Conservation (phyloP, 2,113 vertebrate species). For the Pterocles orientalis region DNA sequence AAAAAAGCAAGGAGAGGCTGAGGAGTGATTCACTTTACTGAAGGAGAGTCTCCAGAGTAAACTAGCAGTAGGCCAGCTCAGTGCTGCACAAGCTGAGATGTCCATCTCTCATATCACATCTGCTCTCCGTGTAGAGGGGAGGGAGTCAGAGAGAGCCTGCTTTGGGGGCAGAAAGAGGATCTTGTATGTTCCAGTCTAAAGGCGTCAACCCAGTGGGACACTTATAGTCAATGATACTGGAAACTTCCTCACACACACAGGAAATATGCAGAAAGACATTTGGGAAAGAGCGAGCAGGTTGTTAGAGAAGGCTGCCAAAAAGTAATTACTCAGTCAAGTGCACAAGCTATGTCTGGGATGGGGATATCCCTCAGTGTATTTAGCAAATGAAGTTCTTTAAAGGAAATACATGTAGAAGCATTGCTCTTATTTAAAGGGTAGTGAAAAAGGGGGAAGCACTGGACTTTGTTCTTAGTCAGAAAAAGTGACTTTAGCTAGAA, state of each 20-base stretch:
- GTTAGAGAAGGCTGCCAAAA: neutral
- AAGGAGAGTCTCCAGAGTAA: neutral
- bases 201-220: neutral
- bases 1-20: fast-evolving
- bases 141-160: neutral
- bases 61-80: neutral
- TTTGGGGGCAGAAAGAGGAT: neutral
- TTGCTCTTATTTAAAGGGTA: neutral
- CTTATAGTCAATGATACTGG: neutral
- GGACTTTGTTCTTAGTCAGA: neutral
- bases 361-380: neutral
- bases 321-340: neutral
- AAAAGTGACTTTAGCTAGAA: neutral
- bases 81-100: neutral
- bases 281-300: neutral
- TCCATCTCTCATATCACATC: neutral
- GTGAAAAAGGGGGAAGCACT: neutral
- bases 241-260: neutral
- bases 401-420: neutral
- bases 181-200: neutral
- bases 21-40: neutral
- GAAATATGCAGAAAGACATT: neutral
- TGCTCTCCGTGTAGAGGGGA: fast-evolving
- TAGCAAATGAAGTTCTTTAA: neutral
- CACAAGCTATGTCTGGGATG: neutral